Evolutionary conservation across 2,797 vertebrate genomes (phyloP).

Genomic region (Helicolenus hilgendorfi): DNA sequence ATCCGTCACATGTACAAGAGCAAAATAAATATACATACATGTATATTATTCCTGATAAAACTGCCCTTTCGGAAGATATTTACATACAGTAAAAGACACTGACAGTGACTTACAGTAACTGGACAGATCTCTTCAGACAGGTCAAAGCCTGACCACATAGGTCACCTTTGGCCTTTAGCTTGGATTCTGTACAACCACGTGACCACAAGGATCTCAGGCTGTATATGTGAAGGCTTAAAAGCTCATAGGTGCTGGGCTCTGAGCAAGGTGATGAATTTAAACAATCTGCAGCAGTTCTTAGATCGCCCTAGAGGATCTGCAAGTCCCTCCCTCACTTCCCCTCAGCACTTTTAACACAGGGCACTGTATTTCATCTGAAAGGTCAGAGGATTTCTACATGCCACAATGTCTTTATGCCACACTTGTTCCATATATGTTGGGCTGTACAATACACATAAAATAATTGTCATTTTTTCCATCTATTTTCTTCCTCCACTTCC

Average conservation of each 20-base stretch:
- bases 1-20: neutral
- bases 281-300: neutral
- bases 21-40: neutral
- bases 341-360: neutral
- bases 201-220: conserved; percentile 9
- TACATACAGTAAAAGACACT: neutral
- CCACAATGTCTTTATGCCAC: neutral
- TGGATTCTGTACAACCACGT: neutral
- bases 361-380: neutral
- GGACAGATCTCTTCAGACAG: conserved; percentile 7
- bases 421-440: neutral
- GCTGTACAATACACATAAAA: neutral
- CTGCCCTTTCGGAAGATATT: neutral
- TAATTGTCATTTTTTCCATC: neutral
- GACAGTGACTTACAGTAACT: neutral
- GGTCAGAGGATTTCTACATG: neutral
- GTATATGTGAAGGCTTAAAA: neutral
- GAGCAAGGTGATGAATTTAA: neutral
- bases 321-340: neutral
- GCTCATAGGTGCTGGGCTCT: neutral
- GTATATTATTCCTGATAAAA: neutral
- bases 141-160: conserved; percentile 5
- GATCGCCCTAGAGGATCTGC: too few species aligned
- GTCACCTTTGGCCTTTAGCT: neutral
- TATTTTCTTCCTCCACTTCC: neutral